A percentile compares a stretch with the other conserved stretches of the same genome.
phyloP scores from a whole-genome alignment of 2,797 vertebrate species.

The Emys orbicularis region DNA sequence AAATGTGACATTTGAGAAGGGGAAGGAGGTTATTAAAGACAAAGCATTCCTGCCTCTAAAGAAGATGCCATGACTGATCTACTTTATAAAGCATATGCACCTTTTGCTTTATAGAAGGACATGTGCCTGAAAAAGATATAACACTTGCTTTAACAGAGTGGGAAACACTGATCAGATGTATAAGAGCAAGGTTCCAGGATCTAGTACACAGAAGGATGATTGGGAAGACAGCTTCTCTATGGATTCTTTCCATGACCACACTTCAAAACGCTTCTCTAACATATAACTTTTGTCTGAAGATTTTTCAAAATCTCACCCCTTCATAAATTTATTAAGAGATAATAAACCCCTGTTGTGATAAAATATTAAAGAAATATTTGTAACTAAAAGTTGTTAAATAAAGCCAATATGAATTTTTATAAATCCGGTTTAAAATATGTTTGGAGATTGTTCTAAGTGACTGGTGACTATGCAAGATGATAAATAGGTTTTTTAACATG shows the following conservation, averaged over 20 bases:
- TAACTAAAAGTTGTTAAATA: accelerated
- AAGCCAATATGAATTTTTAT: accelerated
- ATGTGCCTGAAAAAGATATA: accelerated
- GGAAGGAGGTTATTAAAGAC: background rate
- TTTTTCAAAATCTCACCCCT: accelerated
- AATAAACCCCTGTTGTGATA: too few relatives aligned
- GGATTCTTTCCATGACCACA: background rate
- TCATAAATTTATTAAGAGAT: accelerated
- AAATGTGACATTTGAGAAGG: accelerated
- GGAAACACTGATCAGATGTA: accelerated
- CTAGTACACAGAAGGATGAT: background rate
- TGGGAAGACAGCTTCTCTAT: background rate
- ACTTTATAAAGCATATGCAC: background rate
- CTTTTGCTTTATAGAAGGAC: accelerated
- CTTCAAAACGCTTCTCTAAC: background rate
- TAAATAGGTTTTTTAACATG: accelerated
- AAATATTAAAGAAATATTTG: background rate
- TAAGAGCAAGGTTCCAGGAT: background rate
- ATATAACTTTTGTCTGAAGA: background rate
- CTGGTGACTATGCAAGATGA: accelerated
- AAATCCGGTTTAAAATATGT: accelerated
- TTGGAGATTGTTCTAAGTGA: accelerated
- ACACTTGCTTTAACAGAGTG: accelerated
- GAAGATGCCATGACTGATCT: accelerated
- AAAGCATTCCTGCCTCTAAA: background rate